Percentiles rank a stretch among this genome's conserved stretches.
phyloP scores from a whole-genome alignment of 1,140 invertebrate species.

The Archivesica marissinica region DNA sequence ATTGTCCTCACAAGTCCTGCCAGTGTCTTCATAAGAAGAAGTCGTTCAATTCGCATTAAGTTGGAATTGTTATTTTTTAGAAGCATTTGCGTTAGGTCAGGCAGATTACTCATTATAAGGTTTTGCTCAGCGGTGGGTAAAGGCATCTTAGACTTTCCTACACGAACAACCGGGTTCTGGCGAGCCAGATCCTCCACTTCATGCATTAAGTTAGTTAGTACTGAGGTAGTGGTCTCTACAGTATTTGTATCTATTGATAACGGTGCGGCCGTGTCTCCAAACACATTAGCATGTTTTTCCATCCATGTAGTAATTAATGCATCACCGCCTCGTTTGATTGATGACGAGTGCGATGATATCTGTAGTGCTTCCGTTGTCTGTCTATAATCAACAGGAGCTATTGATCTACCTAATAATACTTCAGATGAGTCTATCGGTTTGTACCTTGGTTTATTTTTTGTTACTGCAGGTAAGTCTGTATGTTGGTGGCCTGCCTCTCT shows the following conservation, averaged over 20 bases:
- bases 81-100: background rate
- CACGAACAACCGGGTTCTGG: background rate
- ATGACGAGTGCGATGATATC: background rate
- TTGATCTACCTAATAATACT: background rate
- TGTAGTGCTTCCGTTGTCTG: background rate
- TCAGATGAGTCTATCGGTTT: background rate
- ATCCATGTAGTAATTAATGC: background rate
- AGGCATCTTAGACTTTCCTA: background rate
- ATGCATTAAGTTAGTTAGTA: background rate
- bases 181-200: background rate
- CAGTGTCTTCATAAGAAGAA: slow-evolving; percentile 33
- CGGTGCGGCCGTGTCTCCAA: background rate
- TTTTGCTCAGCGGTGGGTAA: background rate
- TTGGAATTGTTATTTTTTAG: background rate
- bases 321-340: background rate
- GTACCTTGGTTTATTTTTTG: no score
- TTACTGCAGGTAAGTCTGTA: background rate
- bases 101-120: background rate
- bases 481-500: background rate
- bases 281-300: background rate
- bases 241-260: background rate
- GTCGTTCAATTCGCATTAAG: background rate
- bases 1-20: slow-evolving; percentile 34
- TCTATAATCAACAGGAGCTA: background rate
- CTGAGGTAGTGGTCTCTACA: background rate